Percentiles rank a stretch among this genome's conserved stretches.
Conservation (phyloP, 2,797 vertebrate species). For the Etheostoma nigrum region DNA sequence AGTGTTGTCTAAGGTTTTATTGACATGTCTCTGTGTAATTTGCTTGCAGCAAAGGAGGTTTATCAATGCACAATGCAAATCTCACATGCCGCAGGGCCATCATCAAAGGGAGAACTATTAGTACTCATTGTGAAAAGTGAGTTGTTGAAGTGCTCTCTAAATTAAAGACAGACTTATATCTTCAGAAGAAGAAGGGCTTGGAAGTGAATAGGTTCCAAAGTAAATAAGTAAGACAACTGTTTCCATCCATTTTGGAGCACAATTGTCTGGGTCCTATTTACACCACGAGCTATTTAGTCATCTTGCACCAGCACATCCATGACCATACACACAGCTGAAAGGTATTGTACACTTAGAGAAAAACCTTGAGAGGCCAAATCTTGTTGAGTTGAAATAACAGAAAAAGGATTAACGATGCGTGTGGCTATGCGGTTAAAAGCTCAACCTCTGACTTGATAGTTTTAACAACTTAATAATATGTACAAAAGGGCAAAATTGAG, state of each 20-base stretch:
- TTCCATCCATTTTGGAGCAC: conserved; percentile 78
- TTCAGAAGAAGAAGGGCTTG: conserved; percentile 61
- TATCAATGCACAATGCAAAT: conserved; percentile 43
- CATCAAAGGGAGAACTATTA: conserved; percentile 68
- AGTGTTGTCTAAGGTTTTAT: conserved; percentile 51
- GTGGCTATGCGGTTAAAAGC: conserved; percentile 78
- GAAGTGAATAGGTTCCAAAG: conserved; percentile 80
- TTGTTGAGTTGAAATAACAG: conserved; percentile 78
- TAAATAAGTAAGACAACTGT: conserved; percentile 81
- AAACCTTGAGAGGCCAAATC: conserved; percentile 77
- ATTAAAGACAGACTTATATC: conserved; percentile 78
- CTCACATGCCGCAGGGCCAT: conserved; percentile 51
- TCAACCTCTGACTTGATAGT: conserved; percentile 80
- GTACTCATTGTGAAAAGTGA: conserved; percentile 70
- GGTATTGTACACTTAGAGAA: conserved; percentile 68
- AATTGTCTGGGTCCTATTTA: conserved; percentile 79
- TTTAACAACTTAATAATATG: conserved; percentile 86
- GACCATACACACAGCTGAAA: conserved; percentile 79
- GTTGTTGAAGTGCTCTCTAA: conserved; percentile 68
- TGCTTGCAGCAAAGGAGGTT: conserved; percentile 36
- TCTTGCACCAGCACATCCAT: conserved; percentile 69
- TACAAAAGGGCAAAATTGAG: conserved; percentile 78
- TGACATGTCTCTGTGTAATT: conserved; percentile 51
- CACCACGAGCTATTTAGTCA: conserved; percentile 74
- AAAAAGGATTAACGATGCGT: conserved; percentile 78